phyloP scores from a whole-genome alignment of 2,113 vertebrate species.

The Tinamus guttatus region DNA sequence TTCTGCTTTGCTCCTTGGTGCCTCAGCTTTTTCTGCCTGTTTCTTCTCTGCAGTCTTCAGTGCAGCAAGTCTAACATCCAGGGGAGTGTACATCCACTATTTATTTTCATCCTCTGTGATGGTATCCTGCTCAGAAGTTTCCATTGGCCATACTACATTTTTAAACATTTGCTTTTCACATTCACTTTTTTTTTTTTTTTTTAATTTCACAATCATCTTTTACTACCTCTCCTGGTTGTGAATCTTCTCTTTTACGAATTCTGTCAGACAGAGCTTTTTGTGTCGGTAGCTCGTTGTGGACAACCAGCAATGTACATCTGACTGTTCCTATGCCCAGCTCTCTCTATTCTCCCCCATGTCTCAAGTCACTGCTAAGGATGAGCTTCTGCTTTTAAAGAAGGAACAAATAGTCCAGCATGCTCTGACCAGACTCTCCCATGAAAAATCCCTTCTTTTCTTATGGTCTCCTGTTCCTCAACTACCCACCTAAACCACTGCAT shows the following conservation, averaged over 20 bases:
- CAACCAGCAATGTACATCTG: background rate
- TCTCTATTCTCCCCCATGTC: background rate
- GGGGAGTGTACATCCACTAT: background rate
- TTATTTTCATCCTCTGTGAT: background rate
- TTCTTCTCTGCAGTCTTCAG: background rate
- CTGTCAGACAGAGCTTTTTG: background rate
- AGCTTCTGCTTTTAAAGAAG: background rate
- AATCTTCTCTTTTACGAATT: background rate
- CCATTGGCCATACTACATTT: background rate
- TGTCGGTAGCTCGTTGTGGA: background rate
- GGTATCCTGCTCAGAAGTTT: background rate
- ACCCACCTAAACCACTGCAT: background rate
- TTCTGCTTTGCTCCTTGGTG: background rate
- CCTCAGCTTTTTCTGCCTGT: background rate
- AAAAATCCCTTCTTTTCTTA: background rate
- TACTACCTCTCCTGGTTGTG: background rate
- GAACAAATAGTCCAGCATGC: background rate
- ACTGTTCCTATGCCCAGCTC: background rate
- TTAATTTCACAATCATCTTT: background rate
- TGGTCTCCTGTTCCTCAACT: background rate
- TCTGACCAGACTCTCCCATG: accelerated
- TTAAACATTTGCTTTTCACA: background rate
- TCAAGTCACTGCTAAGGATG: background rate
- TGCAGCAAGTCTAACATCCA: background rate
- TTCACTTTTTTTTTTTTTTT: too few relatives aligned